phyloP scores from a whole-genome alignment of 2,113 vertebrate species.

The Cyanistes caeruleus region DNA sequence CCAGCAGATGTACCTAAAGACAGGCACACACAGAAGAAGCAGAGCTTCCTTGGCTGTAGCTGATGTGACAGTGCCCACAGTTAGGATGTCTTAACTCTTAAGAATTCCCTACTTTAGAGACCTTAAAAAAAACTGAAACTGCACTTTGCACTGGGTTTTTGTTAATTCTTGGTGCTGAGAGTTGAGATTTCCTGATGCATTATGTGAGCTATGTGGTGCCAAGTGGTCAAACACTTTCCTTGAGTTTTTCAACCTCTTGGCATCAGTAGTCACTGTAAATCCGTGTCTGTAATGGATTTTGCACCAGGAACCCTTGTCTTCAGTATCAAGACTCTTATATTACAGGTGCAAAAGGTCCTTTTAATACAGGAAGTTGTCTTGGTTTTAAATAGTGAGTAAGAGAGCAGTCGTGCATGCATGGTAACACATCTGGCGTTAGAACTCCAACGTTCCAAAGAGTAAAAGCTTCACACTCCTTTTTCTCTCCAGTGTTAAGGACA shows the following conservation, averaged over 20 bases:
- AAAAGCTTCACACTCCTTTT: not conserved
- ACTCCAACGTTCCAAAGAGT: not conserved
- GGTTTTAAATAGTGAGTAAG: not conserved
- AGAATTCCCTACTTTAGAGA: not conserved
- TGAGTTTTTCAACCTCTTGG: not conserved
- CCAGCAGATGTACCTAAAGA: not conserved
- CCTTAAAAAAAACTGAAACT: not conserved
- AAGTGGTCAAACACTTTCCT: not conserved
- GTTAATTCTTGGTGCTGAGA: not conserved
- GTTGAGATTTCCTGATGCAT: not conserved
- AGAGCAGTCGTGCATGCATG: not conserved
- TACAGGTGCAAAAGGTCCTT: not conserved
- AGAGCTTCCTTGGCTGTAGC: not conserved
- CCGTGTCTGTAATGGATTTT: not conserved
- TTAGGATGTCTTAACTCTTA: not conserved
- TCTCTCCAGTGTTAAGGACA: not conserved
- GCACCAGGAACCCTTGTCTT: not conserved
- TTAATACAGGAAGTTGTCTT: not conserved
- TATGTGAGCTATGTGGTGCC: not conserved
- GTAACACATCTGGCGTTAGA: accelerated
- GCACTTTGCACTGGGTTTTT: not conserved
- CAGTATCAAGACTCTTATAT: not conserved
- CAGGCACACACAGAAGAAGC: not conserved
- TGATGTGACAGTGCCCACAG: not conserved
- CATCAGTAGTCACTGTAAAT: not conserved